Percentiles rank a stretch among this genome's conserved stretches.
Evolutionary conservation across 2,113 vertebrate species (phyloP).

Genomic region (Psilopogon haemacephalus): DNA sequence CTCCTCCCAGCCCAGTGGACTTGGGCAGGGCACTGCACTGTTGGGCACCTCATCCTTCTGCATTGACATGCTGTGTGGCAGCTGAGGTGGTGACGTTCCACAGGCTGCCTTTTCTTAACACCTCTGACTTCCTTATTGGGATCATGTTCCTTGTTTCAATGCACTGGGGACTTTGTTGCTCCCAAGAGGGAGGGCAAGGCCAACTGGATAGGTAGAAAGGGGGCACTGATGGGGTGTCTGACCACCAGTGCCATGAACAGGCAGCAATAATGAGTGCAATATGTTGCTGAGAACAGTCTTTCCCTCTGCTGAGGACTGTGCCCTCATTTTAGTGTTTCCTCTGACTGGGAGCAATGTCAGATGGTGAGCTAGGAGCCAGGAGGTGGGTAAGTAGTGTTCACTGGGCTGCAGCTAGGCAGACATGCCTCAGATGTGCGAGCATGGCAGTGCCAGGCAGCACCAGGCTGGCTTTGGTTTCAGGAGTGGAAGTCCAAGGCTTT

Average conservation of each 20-base stretch:
- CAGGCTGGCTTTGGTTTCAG: background rate
- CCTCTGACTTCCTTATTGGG: background rate
- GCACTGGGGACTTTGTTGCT: fast-evolving
- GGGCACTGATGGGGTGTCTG: fast-evolving
- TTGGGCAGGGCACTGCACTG: background rate
- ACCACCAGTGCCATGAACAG: fast-evolving
- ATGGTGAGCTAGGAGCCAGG: no score
- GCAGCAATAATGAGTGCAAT: background rate
- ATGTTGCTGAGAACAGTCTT: fast-evolving
- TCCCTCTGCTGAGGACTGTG: background rate
- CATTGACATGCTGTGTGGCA: fast-evolving
- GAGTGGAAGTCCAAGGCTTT: background rate
- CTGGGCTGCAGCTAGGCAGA: fast-evolving
- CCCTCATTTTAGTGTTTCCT: background rate
- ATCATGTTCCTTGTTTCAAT: fast-evolving
- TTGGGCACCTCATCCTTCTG: fast-evolving
- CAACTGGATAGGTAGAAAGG: background rate
- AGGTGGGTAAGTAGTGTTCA: background rate
- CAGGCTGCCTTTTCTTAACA: fast-evolving
- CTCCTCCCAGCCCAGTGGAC: background rate
- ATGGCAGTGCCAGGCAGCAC: fast-evolving
- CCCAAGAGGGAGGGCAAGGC: background rate
- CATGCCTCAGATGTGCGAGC: fast-evolving
- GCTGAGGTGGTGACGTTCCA: fast-evolving
- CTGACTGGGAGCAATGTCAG: background rate